Evolutionary conservation across 2,888 invertebrate species (phyloP).

Genomic region (Acholoe squamosa): DNA sequence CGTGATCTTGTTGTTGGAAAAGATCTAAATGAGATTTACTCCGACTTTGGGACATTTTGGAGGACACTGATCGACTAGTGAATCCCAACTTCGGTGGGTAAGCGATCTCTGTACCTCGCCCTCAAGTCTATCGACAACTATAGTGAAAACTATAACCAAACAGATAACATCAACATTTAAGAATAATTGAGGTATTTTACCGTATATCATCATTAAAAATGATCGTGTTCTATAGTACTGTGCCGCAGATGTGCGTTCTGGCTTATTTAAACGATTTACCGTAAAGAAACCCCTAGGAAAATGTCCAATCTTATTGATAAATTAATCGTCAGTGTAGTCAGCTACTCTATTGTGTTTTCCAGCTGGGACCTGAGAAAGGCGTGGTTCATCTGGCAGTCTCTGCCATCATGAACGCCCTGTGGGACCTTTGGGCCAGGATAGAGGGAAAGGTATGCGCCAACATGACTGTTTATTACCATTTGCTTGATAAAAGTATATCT

Average conservation of each 20-base stretch:
- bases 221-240: no score
- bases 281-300: no score
- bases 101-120: background rate
- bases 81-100: constrained; percentile 96
- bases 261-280: no score
- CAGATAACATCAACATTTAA: no score
- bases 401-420: constrained; percentile 93
- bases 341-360: constrained; percentile 60
- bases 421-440: constrained; percentile 95
- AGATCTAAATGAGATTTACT: constrained; percentile 88
- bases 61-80: constrained; percentile 91
- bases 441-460: constrained; percentile 88
- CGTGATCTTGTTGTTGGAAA: constrained; percentile 88
- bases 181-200: no score
- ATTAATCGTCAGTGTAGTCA: no score
- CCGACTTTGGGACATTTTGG: constrained; percentile 92
- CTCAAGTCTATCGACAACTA: no score
- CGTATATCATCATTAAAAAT: no score
- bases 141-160: no score
- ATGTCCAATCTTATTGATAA: no score
- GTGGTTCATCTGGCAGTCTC: constrained; percentile 94
- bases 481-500: background rate
- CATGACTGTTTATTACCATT: background rate
- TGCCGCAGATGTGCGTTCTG: no score
- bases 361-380: constrained; percentile 95